These are phyloP conservation scores for Watersipora subatra DNA, from an alignment of 1,140 invertebrate genomes.

Conservation along the genomic window DNA sequence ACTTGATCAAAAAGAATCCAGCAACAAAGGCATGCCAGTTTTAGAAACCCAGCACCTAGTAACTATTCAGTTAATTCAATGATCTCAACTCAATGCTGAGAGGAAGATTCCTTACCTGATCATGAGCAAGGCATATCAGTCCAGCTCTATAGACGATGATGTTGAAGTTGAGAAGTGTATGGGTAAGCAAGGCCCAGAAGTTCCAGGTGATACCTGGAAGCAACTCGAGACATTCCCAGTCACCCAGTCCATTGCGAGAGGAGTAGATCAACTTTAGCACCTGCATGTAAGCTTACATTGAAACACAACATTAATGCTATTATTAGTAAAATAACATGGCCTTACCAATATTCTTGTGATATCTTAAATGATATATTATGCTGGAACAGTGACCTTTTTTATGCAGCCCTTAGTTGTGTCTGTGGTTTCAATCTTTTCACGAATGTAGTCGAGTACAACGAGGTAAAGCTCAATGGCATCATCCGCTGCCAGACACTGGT, in stretches of 20 bases:
- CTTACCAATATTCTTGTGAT: background rate
- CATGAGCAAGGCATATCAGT: slow-evolving; percentile 31
- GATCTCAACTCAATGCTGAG: too few relatives aligned
- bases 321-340: background rate
- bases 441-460: background rate
- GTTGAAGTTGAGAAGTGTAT: slow-evolving; percentile 22
- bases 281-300: too few relatives aligned
- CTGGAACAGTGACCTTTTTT: background rate
- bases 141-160: slow-evolving; percentile 31
- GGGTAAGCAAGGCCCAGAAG: slow-evolving; percentile 20
- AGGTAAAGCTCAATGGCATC: slow-evolving; percentile 4
- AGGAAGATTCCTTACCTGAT: slow-evolving; percentile 30
- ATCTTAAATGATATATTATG: background rate
- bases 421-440: background rate
- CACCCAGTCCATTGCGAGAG: slow-evolving; percentile 31
- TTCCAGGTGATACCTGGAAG: slow-evolving; percentile 23
- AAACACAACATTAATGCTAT: too few relatives aligned
- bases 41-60: too few relatives aligned
- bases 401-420: background rate
- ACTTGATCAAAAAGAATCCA: too few relatives aligned
- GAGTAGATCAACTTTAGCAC: slow-evolving; percentile 26
- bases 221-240: slow-evolving; percentile 28
- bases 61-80: too few relatives aligned
- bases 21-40: too few relatives aligned
- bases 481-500: background rate